Base-by-base conservation (phyloP, 1,140 invertebrate species). In the Armadillidium nasatum region DNA sequence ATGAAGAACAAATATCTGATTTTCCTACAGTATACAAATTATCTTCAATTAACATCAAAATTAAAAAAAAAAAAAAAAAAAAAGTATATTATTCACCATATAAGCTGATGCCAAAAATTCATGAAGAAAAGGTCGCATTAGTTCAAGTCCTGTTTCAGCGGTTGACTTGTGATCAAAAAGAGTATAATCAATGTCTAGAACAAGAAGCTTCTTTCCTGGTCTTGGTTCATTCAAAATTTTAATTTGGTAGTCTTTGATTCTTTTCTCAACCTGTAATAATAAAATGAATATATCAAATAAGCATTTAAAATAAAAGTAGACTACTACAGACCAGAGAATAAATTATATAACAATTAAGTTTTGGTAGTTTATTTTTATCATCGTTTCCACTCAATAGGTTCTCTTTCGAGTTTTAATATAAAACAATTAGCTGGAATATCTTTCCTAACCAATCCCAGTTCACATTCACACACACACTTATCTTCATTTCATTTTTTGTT, bases 111-210 rank as follows among this genome's bases (percentile, higher is more conserved):
- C 91, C 0, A 99, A 85, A 84, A 99, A 98, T 85, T 97, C 95
- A 84, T 98, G 96, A 45, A 99, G 87, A 84, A 90, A 97, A 0
- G 96, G 96, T 75, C 96, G 87, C 95, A 98, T 98, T 73, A 99
- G 85, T 86, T 98, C 95, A 44, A 88, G 85, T 80, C 93, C 95
- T 78, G 89, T 90, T 85, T 96, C 93, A 7, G 94, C 96, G 11
- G 91, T 89, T 43, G 95, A 97, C 84, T 92, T 90, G 83, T 98
- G 95, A 87, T 98, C 96, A 85, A 97, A 97, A 11, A 98, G 85
- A 10, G 96, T 99, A 82, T 99, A 98, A 85, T 99, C 96, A 83
- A 99, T 97, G 83, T 99, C 96, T 44, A 99, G 85, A 0, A 99
- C 96, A 4, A 99, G 86, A 10, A 98, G 86, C 82, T 97, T 96